Evolutionary conservation across 1,140 invertebrate genomes (phyloP).

Genomic region (Thrips palmi): DNA sequence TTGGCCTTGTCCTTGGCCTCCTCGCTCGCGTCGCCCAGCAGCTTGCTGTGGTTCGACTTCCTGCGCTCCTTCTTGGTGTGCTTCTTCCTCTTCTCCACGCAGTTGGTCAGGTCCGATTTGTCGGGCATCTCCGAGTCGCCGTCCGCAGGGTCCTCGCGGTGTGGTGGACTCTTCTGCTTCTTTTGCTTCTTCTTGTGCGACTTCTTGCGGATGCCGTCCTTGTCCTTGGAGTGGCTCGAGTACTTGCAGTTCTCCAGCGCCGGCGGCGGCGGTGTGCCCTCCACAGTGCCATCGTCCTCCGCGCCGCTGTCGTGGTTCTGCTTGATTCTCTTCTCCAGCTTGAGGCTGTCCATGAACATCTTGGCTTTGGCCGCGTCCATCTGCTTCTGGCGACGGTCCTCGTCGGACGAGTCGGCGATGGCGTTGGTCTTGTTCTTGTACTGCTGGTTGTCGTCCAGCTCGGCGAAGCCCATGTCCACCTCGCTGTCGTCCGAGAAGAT

Average conservation of each 20-base stretch:
- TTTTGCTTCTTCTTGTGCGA: constrained; percentile 67
- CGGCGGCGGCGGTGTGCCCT: background rate
- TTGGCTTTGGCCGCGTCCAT: background rate
- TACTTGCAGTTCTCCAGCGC: too few relatives aligned
- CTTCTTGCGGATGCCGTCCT: too few relatives aligned
- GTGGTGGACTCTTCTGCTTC: constrained; percentile 44
- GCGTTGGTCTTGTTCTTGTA: constrained; percentile 15
- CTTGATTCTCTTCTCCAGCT: background rate
- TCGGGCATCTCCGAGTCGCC: background rate
- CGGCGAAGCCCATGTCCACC: constrained; percentile 31
- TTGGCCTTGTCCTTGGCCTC: constrained; percentile 9
- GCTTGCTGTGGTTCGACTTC: constrained; percentile 13
- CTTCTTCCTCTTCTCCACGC: constrained; percentile 16
- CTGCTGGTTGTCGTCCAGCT: constrained; percentile 27
- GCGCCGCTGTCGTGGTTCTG: background rate
- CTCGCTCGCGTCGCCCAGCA: constrained; percentile 1
- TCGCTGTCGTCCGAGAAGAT: constrained; percentile 40
- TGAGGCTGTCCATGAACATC: background rate
- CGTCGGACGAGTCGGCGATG: constrained; percentile 15
- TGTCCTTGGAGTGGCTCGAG: too few relatives aligned
- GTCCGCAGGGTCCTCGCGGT: constrained; percentile 43
- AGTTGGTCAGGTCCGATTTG: background rate
- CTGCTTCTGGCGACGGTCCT: constrained; percentile 9
- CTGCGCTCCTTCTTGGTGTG: constrained; percentile 21
- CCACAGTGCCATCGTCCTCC: background rate